These are phyloP conservation scores for Choreutis nemorana DNA, from an alignment of 2,888 invertebrate species.

Conservation along the genomic window DNA sequence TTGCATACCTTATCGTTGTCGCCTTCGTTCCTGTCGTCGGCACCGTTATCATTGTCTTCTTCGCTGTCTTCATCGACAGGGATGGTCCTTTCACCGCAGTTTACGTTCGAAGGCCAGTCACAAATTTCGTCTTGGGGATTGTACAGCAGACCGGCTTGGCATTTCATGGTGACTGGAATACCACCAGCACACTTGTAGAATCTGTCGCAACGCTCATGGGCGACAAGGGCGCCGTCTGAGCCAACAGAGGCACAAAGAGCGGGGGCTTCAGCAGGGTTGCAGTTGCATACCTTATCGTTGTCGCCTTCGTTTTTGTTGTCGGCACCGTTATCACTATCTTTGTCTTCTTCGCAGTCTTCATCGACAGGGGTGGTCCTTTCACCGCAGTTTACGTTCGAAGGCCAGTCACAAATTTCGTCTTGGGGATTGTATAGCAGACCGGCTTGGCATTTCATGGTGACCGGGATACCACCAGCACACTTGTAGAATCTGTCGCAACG, in stretches of 20 bases:
- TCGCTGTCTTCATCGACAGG: slow-evolving; percentile 12
- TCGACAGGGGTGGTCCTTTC: slow-evolving; percentile 16
- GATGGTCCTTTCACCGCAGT: slow-evolving; percentile 6
- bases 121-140: slow-evolving; percentile 19
- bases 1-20: slow-evolving; percentile 13
- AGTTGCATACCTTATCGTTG: slow-evolving; percentile 12
- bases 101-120: slow-evolving; percentile 24
- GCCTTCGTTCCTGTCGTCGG: slow-evolving; percentile 13
- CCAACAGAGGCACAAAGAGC: slow-evolving; percentile 18
- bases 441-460: slow-evolving; percentile 16
- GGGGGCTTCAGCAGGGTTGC: slow-evolving; percentile 21
- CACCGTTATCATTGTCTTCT: slow-evolving; percentile 10
- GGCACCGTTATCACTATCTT: slow-evolving; percentile 10
- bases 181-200: slow-evolving; percentile 24
- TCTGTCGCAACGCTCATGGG: slow-evolving; percentile 25
- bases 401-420: slow-evolving; percentile 22
- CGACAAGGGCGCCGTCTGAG: slow-evolving; percentile 21
- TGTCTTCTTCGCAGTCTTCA: slow-evolving; percentile 6
- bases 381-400: slow-evolving; percentile 23
- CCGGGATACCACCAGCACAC: slow-evolving; percentile 19
- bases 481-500: slow-evolving; percentile 25
- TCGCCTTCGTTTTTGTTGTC: slow-evolving; percentile 5
- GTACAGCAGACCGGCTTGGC: slow-evolving; percentile 19
- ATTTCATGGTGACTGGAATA: slow-evolving; percentile 16
- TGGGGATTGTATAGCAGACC: slow-evolving; percentile 21